Conservation (phyloP, 2,797 vertebrate species). For the Manis crassicaudata region DNA sequence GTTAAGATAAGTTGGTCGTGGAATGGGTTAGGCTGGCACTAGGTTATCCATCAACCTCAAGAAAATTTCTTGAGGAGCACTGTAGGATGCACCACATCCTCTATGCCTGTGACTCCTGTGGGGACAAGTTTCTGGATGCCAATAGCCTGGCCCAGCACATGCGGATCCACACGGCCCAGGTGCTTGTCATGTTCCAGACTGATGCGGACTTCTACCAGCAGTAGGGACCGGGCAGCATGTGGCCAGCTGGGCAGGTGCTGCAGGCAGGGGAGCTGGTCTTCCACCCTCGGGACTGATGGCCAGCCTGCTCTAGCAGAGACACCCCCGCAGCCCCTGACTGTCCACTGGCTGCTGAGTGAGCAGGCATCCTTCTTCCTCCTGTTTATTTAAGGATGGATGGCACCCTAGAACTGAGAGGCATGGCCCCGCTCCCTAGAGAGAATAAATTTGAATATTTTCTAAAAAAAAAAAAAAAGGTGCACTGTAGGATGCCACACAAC, state of each 20-base stretch:
- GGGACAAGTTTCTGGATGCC: conserved; percentile 97
- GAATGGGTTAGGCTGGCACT: not conserved
- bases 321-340: conserved; percentile 73
- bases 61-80: not conserved
- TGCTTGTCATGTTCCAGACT: conserved; percentile 98
- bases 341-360: conserved; percentile 74
- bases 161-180: conserved; percentile 98
- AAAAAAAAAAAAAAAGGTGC: conserved; percentile 25
- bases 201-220: conserved; percentile 98
- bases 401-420: conserved; percentile 57
- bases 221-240: conserved; percentile 86
- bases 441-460: conserved; percentile 88
- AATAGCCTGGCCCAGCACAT: conserved; percentile 96
- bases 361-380: conserved; percentile 22
- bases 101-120: conserved; percentile 97
- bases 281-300: conserved; percentile 84
- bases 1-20: not conserved
- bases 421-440: conserved; percentile 70
- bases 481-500: not conserved
- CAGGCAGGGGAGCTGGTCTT: conserved; percentile 93
- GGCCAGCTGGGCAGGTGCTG: conserved; percentile 94
- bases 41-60: not conserved
- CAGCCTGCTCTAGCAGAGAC: conserved; percentile 70
- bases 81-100: conserved; percentile 92
- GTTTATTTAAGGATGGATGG: conserved; percentile 80